Base-by-base conservation (phyloP, 1,140 invertebrate genomes). In the Notospermus geniculatus region DNA sequence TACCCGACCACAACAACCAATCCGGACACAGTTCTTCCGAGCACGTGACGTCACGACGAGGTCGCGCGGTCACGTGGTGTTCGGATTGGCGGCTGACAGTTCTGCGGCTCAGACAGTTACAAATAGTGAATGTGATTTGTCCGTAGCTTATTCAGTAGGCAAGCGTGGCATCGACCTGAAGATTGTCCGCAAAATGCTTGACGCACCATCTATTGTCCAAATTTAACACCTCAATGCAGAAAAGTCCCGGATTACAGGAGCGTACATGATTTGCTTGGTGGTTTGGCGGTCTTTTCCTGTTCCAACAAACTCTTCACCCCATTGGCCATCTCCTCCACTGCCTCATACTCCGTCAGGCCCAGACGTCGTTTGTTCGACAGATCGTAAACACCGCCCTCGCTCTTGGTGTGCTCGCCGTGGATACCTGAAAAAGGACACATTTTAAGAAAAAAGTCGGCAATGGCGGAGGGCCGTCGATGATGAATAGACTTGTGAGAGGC, bases 371-470 rank as follows among this genome's bases (percentile, higher is more conserved):
- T 77, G 67, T 81, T 81, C 4, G 79, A 81, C 43, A 81, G 74
- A 52, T 81, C 79, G 62, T 80, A 82, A 29, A 96, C 87, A n/a
- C 69, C 72, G 43, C 67, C 72, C n/a, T 67, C 67, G 63, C 67
- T 73, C 58, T 95, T 92, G 53, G 93, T 94, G 84, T 96, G 93
- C 83, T 95, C 93, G 58, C 93, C 93, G 62, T 90, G 88, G 25
- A 92, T 95, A 56, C 94, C 94, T 78, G 1, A 4, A 60, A 60
- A 45, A 62, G 36, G 17, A 28, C 17, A 19, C 25, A 54, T 22
- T 29, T 22, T 28, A 54, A 27, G 32, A 36, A 43, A 19, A 13
- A 19, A 43, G 19, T 19, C 39, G 9, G 4, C 19, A 27, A 50
- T 50, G 19, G 46, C 19, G n/a, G 46, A n/a, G 46, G 46, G 5